These are phyloP conservation scores for Antheraea yamamai DNA, from an alignment of 2,888 invertebrate genomes.

Conservation along the genomic window DNA sequence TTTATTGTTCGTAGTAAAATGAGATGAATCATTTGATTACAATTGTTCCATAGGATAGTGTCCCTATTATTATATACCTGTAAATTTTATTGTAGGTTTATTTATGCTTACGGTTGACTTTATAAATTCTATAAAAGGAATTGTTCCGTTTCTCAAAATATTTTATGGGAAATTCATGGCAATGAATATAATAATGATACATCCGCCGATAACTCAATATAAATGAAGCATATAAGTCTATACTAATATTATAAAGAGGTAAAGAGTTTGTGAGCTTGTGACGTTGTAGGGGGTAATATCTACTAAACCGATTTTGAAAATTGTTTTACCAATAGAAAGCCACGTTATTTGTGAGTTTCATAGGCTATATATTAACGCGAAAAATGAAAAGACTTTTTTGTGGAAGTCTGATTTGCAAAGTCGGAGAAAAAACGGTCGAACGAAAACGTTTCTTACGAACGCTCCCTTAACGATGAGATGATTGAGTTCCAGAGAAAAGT, in stretches of 20 bases:
- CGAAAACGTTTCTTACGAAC: no score
- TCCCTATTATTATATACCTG: neutral
- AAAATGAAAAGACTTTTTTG: no score
- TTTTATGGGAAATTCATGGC: neutral
- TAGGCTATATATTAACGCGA: no score
- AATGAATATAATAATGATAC: neutral
- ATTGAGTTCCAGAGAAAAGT: no score
- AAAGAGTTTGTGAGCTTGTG: no score
- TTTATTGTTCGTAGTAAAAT: conserved; percentile 8
- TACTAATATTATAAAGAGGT: neutral
- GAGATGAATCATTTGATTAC: neutral
- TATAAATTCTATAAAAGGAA: neutral
- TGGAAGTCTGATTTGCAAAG: no score
- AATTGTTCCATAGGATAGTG: neutral
- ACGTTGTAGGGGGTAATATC: no score
- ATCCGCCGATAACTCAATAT: neutral
- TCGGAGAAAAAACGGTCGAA: no score
- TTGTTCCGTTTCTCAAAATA: neutral
- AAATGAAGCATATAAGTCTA: neutral
- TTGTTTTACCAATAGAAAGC: no score
- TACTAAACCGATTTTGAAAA: no score
- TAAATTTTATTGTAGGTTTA: neutral
- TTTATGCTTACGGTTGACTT: neutral
- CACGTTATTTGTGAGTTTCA: no score
- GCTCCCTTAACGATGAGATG: no score